These are phyloP conservation scores for Penaeus monodon DNA, from an alignment of 2,888 invertebrate species.

Conservation along the genomic window DNA sequence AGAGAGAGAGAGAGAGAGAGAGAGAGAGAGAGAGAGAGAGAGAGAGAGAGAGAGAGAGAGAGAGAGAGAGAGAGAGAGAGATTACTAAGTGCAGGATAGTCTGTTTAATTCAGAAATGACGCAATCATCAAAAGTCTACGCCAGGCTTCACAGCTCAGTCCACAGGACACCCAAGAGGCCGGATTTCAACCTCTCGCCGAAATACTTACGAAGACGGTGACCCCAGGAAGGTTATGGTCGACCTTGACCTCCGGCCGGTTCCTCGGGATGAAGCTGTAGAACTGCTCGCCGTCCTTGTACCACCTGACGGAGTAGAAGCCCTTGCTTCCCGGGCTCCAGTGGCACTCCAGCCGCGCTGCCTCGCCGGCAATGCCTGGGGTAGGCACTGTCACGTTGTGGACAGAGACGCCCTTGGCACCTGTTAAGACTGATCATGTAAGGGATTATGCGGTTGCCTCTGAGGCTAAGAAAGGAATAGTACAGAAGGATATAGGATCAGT, in stretches of 20 bases:
- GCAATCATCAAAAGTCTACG: too few species aligned
- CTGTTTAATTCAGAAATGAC: too few species aligned
- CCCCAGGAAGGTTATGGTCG: conserved; percentile 27
- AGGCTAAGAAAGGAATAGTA: background rate
- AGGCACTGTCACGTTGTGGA: conserved; percentile 40
- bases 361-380: conserved; percentile 35
- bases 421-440: background rate
- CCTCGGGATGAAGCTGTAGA: conserved; percentile 51
- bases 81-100: too few species aligned
- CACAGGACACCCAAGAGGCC: too few species aligned
- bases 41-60: too few species aligned
- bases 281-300: conserved; percentile 56
- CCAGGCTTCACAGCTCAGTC: too few species aligned
- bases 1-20: too few species aligned
- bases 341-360: conserved; percentile 33
- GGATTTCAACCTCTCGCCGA: background rate
- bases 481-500: too few species aligned
- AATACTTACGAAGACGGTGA: conserved; percentile 36
- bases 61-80: too few species aligned
- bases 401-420: conserved; percentile 20
- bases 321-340: conserved; percentile 9
- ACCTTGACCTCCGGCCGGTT: conserved; percentile 42
- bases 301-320: conserved; percentile 55
- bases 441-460: background rate
- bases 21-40: too few species aligned